Evolutionary conservation across 2,797 vertebrate genomes (phyloP).

Genomic region (Enteromius anoplus): DNA sequence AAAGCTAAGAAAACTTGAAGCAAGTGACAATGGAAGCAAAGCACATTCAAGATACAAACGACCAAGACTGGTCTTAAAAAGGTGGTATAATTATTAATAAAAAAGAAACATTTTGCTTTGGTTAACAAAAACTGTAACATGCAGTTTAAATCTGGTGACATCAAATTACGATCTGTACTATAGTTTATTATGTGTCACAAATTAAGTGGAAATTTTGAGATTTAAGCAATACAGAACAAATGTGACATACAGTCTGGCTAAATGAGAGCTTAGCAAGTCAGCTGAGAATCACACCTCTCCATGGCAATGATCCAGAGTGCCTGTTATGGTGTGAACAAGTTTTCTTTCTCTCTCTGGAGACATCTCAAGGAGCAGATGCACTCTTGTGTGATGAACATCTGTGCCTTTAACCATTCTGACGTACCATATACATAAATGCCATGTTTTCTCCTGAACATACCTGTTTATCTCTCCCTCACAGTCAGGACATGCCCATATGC

Average conservation of each 20-base stretch:
- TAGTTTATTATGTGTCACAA: constrained; percentile 28
- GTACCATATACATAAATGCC: constrained; percentile 15
- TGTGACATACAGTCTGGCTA: constrained; percentile 24
- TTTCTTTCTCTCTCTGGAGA: constrained; percentile 21
- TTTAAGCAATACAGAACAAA: constrained; percentile 27
- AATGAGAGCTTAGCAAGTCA: constrained; percentile 28
- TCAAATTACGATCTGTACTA: constrained; percentile 27
- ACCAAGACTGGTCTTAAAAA: background rate
- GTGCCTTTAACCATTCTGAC: constrained; percentile 6
- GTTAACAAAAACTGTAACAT: background rate
- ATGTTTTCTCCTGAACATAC: constrained; percentile 18
- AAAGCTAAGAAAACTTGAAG: background rate
- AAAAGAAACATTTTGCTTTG: background rate
- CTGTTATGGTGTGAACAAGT: constrained; percentile 14
- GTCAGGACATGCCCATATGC: constrained; percentile 57
- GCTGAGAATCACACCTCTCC: constrained; percentile 43
- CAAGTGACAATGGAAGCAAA: background rate
- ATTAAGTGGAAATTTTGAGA: constrained; percentile 30
- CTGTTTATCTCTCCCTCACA: constrained; percentile 24
- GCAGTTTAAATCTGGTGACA: background rate
- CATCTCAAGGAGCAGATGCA: constrained; percentile 23
- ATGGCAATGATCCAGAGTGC: constrained; percentile 36
- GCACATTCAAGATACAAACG: background rate
- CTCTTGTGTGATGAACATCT: constrained; percentile 25
- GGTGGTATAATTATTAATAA: background rate